phyloP scores from a whole-genome alignment of 2,113 vertebrate genomes.

The Pollimyrus isidori region DNA sequence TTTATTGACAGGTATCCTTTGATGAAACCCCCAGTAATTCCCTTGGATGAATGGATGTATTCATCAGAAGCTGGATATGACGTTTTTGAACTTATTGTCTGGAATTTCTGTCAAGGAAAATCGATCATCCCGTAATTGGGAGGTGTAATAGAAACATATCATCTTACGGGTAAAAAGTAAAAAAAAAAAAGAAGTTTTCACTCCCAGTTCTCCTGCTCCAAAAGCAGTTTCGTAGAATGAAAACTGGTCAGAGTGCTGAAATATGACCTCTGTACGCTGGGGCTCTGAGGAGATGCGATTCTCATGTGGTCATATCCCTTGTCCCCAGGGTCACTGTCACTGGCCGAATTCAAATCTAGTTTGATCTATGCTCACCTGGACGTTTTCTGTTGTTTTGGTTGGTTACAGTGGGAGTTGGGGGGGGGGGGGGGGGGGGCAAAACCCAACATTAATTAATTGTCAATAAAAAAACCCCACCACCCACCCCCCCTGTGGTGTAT shows the following conservation, averaged over 20 bases:
- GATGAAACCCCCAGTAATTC: no score
- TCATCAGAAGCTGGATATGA: not conserved
- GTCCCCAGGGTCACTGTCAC: not conserved
- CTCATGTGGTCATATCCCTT: not conserved
- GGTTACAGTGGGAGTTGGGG: not conserved
- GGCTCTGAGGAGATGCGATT: not conserved
- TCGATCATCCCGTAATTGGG: not conserved
- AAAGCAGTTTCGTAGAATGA: not conserved
- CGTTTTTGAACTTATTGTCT: not conserved
- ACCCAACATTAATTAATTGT: no score
- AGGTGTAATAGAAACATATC: not conserved
- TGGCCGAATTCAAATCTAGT: not conserved
- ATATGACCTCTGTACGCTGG: not conserved
- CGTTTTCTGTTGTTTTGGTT: not conserved
- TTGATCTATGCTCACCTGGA: not conserved
- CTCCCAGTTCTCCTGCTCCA: not conserved
- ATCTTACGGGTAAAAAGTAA: not conserved
- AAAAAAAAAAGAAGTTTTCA: not conserved
- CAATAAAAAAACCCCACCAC: no score
- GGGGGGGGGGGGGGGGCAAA: no score
- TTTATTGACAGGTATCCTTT: not conserved
- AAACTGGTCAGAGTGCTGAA: not conserved
- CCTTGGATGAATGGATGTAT: not conserved
- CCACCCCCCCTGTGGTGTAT: no score
- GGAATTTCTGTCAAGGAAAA: slow-evolving; percentile 3